Conservation (phyloP, 2,888 invertebrate genomes). For the Invenusta paracnida region DNA sequence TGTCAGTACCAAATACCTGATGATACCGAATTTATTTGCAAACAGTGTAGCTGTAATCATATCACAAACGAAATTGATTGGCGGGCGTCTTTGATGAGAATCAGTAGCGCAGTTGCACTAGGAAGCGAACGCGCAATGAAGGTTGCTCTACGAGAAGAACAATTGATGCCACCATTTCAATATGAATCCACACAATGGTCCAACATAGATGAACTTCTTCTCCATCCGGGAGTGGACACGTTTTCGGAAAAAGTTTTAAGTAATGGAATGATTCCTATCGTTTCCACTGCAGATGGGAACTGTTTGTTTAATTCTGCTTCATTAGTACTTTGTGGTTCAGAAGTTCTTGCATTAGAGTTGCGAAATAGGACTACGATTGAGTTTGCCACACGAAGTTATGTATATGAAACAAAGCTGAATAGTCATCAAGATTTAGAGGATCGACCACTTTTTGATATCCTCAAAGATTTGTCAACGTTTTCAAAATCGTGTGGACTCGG, state of each 20-base stretch:
- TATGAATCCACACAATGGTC: not conserved
- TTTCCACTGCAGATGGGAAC: not conserved
- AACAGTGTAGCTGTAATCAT: not conserved
- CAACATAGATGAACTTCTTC: not conserved
- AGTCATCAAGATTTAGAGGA: not conserved
- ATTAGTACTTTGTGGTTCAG: not conserved
- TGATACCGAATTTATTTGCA: not conserved
- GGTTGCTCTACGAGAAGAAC: not conserved
- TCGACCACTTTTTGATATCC: not conserved
- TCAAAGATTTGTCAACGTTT: not conserved
- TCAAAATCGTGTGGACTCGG: not conserved
- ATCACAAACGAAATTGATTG: not conserved
- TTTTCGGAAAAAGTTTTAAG: not conserved
- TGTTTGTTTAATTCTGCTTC: not conserved
- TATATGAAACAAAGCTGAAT: not conserved
- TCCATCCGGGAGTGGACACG: not conserved
- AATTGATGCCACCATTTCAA: not conserved
- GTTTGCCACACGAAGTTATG: not conserved
- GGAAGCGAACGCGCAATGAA: not conserved
- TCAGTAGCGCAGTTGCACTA: not conserved
- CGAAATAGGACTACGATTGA: not conserved
- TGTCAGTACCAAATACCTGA: not conserved
- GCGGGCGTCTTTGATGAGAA: not conserved
- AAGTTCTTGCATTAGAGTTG: not conserved
- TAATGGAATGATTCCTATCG: not conserved